phyloP scores from a whole-genome alignment of 1,140 invertebrate genomes.

The Drosophila dunni region DNA sequence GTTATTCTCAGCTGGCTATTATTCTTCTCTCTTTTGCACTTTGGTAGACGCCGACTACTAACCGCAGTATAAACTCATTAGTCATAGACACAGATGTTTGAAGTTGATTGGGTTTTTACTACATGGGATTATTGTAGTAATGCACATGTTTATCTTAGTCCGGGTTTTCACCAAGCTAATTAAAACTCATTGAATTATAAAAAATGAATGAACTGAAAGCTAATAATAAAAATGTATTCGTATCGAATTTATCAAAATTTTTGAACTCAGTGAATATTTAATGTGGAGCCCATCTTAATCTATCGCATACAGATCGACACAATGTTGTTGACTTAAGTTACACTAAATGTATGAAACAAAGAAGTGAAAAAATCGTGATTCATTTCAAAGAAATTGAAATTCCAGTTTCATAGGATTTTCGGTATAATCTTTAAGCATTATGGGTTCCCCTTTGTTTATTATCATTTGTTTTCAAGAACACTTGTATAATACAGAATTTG shows the following conservation, averaged over 20 bases:
- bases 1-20: not conserved
- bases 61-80: constrained; percentile 3
- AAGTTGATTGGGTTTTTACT: constrained; percentile 17
- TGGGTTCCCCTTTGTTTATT: constrained; percentile 1
- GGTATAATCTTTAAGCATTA: not conserved
- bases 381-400: too few relatives aligned
- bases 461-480: not conserved
- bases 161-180: not conserved
- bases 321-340: too few relatives aligned
- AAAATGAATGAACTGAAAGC: too few relatives aligned
- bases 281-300: too few relatives aligned
- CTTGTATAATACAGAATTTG: not conserved
- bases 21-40: not conserved
- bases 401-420: too few relatives aligned
- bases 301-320: not conserved
- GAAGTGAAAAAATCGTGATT: too few relatives aligned
- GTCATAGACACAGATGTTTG: constrained; percentile 24
- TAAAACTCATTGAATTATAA: too few relatives aligned
- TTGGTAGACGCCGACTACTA: too few relatives aligned
- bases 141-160: not conserved
- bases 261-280: too few relatives aligned
- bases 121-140: not conserved
- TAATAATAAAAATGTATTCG: too few relatives aligned
- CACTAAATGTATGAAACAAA: too few relatives aligned
- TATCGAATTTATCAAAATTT: too few relatives aligned